Evolutionary conservation across 1,140 invertebrate genomes (phyloP), one percentile per base, ranked within the genome.

Genomic region (Bombus sibiricus): DNA sequence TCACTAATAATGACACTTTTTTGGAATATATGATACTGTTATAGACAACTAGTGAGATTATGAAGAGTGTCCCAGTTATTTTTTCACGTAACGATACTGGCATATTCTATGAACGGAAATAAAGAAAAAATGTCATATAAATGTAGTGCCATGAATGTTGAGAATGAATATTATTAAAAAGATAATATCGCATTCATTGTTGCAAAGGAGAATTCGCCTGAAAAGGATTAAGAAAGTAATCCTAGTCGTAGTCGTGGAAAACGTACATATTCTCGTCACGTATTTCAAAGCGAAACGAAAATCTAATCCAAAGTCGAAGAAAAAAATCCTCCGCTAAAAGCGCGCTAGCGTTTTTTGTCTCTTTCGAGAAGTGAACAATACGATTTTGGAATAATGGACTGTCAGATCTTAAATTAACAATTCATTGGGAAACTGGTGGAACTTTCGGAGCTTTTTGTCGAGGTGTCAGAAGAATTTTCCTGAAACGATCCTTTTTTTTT

Each of bases 311-410:
- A 76, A 15, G 13, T 39, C 12, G 12, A n/a, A 18, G 6, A 18
- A 47, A 72, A 41, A 41, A 72, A 72, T 71, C 18, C 12, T 0
- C 8, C 28, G 5, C 6, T 53, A 3, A 32, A 69, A 71, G 41
- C 22, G 28, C n/a, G 41, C 6, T 43, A 53, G 28, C 41, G 12
- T 43, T 47, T 66, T 34, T 43, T 57, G 2, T 13, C 8, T 6
- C 4, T 18, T 37, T 18, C 8, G n/a, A 71, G 32, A 25, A 43
- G 41, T 2, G 76, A 66, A 66, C n/a, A 68, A 34, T 66, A 28
- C 39, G 76, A 64, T 47, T 81, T 41, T 37, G 13, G 41, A 80
- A 53, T 79, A 79, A 53, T 69, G 64, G 43, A 53, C 47, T 53
- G 47, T 53, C 47, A 53, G 18, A 41, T 71, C 34, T 71, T 53